phyloP scores from a whole-genome alignment of 2,113 vertebrate genomes.

The Ceratotherium simum region DNA sequence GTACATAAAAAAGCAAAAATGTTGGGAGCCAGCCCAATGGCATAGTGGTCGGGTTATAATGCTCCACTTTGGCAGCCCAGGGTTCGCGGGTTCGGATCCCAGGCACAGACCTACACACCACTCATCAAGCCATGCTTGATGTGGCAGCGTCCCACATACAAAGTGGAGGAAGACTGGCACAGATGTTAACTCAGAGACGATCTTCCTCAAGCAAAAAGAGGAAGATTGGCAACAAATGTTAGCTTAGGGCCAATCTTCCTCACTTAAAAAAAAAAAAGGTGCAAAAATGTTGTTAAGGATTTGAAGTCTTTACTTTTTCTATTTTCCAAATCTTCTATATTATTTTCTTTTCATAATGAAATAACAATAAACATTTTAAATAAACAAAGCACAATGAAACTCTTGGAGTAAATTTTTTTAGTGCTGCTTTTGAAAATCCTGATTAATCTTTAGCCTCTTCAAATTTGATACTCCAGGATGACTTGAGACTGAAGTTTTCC shows the following conservation, averaged over 20 bases:
- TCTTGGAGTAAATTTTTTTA: not conserved
- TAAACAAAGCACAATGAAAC: not conserved
- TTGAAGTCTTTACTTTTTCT: not conserved
- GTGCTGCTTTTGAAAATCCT: not conserved
- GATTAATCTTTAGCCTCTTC: not conserved
- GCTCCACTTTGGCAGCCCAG: no score
- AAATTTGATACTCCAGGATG: not conserved
- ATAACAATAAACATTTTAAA: not conserved
- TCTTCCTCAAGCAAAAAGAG: no score
- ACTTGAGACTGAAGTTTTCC: not conserved
- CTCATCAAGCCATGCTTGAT: no score
- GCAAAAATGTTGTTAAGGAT: not conserved
- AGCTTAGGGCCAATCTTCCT: no score
- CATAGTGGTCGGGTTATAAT: no score
- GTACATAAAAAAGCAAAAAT: not conserved
- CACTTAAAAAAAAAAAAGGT: no score
- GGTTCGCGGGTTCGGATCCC: no score
- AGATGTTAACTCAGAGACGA: no score
- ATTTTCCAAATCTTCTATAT: not conserved
- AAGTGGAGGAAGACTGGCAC: no score
- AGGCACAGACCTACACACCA: no score
- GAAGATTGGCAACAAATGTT: no score
- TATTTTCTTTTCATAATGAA: slow-evolving; percentile 1
- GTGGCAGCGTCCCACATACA: no score
- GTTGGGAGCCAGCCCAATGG: not conserved